These are phyloP conservation scores for Sapajus apella DNA, from an alignment of 2,113 vertebrate species.

Conservation along the genomic window DNA sequence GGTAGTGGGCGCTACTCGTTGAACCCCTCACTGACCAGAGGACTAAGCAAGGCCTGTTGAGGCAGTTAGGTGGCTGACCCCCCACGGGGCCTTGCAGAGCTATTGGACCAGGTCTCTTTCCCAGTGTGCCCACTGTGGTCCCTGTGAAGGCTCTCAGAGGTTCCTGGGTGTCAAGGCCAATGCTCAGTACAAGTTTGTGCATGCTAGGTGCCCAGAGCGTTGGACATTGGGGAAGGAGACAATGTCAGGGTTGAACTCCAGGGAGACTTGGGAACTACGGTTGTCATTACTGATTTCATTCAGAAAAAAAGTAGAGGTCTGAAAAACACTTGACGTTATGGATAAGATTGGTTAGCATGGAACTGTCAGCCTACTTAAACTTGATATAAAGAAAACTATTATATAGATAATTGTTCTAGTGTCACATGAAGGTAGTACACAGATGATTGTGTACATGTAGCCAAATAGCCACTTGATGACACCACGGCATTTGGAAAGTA, in stretches of 20 bases:
- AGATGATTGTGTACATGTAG: neutral
- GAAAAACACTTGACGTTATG: neutral
- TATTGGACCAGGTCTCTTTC: neutral
- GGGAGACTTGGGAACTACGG: neutral
- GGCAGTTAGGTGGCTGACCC: neutral
- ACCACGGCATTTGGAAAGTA: neutral
- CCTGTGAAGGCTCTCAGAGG: neutral
- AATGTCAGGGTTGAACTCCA: neutral
- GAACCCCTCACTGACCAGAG: neutral
- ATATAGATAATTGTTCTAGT: neutral
- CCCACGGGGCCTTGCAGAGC: neutral
- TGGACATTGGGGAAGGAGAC: neutral
- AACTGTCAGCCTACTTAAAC: neutral
- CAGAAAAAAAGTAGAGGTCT: neutral
- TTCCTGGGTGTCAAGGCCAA: neutral
- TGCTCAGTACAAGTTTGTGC: neutral
- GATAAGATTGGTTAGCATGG: neutral
- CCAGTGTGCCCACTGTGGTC: neutral
- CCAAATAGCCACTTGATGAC: neutral
- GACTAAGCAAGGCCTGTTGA: neutral
- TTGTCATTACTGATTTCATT: neutral
- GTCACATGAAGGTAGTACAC: neutral
- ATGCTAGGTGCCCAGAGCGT: neutral
- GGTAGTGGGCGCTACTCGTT: neutral
- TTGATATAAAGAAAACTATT: conserved; percentile 12